Evolutionary conservation across 2,113 vertebrate species (phyloP), one percentile per base, ranked within the genome.

Genomic region (Camelus bactrianus): DNA sequence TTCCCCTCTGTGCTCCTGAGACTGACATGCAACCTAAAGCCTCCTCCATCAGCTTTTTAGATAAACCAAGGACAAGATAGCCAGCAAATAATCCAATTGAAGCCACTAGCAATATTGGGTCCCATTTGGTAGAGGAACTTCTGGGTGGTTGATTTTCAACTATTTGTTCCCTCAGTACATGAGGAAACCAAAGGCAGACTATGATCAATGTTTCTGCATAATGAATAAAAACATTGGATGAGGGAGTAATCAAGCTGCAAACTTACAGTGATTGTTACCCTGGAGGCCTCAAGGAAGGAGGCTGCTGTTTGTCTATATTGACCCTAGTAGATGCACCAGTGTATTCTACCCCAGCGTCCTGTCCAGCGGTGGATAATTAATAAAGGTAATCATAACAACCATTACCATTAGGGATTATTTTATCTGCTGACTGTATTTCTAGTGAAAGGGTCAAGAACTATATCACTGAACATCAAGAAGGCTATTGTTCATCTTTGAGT

Each of bases 111-210:
- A 64, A 13, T 88, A 58, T 42, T 88, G 88, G 64, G 30, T 62
- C 30, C 30, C 35, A 50, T 85, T 52, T 91, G 81, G 67, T 62
- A 30, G 20, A 94, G 14, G 8, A 81, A 13, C n/a, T 89, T 73
- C 17, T 85, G 26, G 48, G 32, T 86, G 70, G 91, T 81, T 92
- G 64, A 92, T 91, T 93, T 92, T 76, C 19, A 93, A n/a, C 26
- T 76, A 48, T 81, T 85, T 70, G 24, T 94, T 95, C 19, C 26
- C 28, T 60, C 82, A 38, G 75, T 94, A 54, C 64, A 65, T 24
- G 50, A 93, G n/a, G 73, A 93, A 46, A 93, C 32, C 5, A 64
- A 86, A 89, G 50, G 24, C 52, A 92, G 69, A 79, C 1, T 35
- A 35, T 96, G 54, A 89, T 80, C n/a, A 73, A 50, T 91, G 32